Percentiles rank a stretch among this genome's conserved stretches.
Conservation (phyloP, 2,888 invertebrate species). For the Clusia tigrina region DNA sequence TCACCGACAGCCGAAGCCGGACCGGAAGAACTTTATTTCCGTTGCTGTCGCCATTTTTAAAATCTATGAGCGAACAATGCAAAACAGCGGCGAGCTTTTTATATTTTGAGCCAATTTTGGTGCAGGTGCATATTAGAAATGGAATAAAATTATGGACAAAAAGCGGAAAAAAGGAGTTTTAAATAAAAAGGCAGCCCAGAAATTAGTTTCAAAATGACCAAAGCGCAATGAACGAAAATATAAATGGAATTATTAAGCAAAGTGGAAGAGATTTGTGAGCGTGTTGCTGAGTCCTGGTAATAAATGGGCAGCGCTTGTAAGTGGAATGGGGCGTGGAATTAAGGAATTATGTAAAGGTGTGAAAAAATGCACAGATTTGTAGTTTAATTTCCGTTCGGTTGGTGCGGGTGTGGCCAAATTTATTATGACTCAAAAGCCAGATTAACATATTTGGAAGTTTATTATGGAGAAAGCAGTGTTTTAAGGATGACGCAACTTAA, state of each 20-base stretch:
- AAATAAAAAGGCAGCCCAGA: constrained; percentile 30
- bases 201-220: not conserved
- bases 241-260: constrained; percentile 26
- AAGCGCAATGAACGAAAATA: not conserved
- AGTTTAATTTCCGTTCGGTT: constrained; percentile 21
- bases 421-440: too few relatives aligned
- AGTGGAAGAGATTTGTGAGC: constrained; percentile 30
- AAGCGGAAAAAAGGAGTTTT: too few relatives aligned
- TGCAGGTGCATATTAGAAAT: constrained; percentile 45
- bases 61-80: constrained; percentile 56
- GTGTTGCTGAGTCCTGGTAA: not conserved
- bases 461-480: too few relatives aligned
- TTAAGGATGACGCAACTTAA: too few relatives aligned
- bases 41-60: constrained; percentile 56
- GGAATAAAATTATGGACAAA: constrained; percentile 21
- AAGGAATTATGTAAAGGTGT: constrained; percentile 7
- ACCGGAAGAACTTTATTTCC: constrained; percentile 59
- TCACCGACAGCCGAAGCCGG: not conserved
- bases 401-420: not conserved
- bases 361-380: constrained; percentile 15
- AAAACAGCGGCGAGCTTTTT: constrained; percentile 34
- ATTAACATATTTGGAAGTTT: too few relatives aligned
- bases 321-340: not conserved
- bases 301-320: too few relatives aligned
- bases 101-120: not conserved